phyloP scores from a whole-genome alignment of 1,140 invertebrate species.

The Euura saliciscinereae region DNA sequence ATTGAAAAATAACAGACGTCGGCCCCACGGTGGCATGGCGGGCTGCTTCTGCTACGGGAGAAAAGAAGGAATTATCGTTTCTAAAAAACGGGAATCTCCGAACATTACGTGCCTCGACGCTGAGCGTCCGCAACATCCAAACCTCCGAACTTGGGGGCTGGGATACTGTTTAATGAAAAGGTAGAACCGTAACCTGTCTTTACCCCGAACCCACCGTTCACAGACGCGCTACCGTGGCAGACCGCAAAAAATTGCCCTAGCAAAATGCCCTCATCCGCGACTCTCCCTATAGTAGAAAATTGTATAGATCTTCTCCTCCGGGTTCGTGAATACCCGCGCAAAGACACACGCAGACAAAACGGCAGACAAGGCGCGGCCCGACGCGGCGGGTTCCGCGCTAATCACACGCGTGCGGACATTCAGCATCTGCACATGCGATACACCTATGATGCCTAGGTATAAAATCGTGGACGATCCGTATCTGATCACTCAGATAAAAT shows the following conservation, averaged over 20 bases:
- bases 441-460: no score
- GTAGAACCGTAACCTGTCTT: slow-evolving; percentile 7
- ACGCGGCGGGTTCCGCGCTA: no score
- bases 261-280: background rate
- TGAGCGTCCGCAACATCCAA: background rate
- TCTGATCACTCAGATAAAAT: background rate
- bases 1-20: slow-evolving; percentile 7
- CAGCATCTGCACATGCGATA: no score
- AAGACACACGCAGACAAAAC: background rate
- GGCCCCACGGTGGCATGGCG: background rate
- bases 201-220: background rate
- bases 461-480: no score
- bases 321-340: background rate
- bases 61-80: background rate
- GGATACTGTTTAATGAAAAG: slow-evolving; percentile 5
- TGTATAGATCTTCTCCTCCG: background rate
- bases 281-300: background rate
- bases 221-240: background rate
- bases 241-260: slow-evolving; percentile 1
- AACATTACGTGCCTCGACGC: background rate
- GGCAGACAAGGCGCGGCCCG: no score
- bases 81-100: background rate
- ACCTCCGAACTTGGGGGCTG: background rate
- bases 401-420: no score
- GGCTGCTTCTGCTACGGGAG: no score